Evolutionary conservation across 2,888 invertebrate species (phyloP).

Genomic region (Protonemura montana): DNA sequence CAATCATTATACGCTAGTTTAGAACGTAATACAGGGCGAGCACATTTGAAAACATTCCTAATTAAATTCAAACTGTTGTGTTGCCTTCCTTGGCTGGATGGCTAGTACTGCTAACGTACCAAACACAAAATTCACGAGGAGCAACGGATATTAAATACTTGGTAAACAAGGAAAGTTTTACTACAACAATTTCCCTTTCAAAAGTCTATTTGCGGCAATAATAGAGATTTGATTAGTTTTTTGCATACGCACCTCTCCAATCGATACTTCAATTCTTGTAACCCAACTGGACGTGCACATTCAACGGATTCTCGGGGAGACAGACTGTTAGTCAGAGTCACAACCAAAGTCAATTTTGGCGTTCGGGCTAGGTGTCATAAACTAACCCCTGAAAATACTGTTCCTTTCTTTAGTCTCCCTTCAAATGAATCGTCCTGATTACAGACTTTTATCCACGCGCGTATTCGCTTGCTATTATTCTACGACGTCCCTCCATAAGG

Average conservation of each 20-base stretch:
- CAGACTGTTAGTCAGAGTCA: neutral
- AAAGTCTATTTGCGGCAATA: neutral
- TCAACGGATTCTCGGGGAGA: no score
- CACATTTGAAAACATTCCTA: conserved; percentile 39
- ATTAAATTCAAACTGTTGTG: conserved; percentile 40
- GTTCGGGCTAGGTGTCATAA: neutral
- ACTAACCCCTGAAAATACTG: neutral
- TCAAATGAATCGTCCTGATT: neutral
- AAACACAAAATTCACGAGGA: no score
- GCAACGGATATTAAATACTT: conserved; percentile 1
- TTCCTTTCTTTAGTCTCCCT: neutral
- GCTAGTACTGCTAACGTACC: neutral
- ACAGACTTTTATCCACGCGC: neutral
- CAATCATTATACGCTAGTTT: conserved; percentile 38
- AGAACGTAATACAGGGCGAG: conserved; percentile 33
- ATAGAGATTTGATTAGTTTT: neutral
- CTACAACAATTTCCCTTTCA: neutral
- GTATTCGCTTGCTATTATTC: neutral
- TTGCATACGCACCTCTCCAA: neutral
- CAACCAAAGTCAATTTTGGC: neutral
- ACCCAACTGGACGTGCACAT: neutral
- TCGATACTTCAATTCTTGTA: neutral
- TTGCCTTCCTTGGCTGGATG: conserved; percentile 1
- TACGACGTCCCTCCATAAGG: neutral
- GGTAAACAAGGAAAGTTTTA: conserved; percentile 18